Evolutionary conservation across 2,113 vertebrate species (phyloP).

Genomic region (Thomomys bottae): DNA sequence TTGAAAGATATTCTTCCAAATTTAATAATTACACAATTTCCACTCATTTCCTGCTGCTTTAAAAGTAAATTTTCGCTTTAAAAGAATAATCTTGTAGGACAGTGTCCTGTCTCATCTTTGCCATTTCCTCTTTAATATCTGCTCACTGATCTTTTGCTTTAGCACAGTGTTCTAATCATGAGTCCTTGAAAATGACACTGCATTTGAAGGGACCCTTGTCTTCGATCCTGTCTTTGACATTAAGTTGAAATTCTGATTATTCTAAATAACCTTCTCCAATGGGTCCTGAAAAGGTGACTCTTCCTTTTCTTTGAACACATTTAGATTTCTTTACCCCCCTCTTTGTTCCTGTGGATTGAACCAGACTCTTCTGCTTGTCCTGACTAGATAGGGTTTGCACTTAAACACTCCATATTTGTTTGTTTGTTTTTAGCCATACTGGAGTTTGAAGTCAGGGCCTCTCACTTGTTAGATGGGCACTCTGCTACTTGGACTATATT

Average conservation of each 20-base stretch:
- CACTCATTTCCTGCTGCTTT: background rate
- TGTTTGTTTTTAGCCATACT: too few relatives aligned
- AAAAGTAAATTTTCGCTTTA: background rate
- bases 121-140: background rate
- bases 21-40: conserved; percentile 18
- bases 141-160: background rate
- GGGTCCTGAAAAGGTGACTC: background rate
- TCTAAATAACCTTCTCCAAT: background rate
- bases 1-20: background rate
- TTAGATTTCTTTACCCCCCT: too few relatives aligned
- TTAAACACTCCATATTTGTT: background rate
- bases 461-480: too few relatives aligned
- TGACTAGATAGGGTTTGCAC: too few relatives aligned
- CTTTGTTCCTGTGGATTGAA: background rate
- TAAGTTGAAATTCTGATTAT: background rate
- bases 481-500: too few relatives aligned
- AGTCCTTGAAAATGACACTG: background rate
- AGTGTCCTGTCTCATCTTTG: background rate
- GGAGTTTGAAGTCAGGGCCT: too few relatives aligned
- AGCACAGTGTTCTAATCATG: background rate
- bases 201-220: background rate
- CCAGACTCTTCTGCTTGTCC: too few relatives aligned
- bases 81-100: background rate
- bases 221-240: background rate
- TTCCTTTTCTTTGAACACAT: background rate